Percentiles rank a stretch among this genome's conserved stretches.
Evolutionary conservation across 2,113 vertebrate species (phyloP).

Genomic region (Etheostoma spectabile): DNA sequence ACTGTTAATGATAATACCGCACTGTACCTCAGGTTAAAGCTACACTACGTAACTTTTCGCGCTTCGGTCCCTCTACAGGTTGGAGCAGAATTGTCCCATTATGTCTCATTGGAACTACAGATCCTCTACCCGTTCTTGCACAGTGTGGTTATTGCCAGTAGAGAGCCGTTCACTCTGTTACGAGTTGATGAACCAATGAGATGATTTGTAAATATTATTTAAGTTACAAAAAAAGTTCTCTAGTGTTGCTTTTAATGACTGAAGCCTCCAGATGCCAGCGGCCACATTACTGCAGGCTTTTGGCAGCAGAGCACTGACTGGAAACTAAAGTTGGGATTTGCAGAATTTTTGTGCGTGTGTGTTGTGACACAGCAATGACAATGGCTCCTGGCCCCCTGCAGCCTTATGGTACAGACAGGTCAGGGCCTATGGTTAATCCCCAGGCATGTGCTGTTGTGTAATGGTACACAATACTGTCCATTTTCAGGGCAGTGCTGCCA

Average conservation of each 20-base stretch:
- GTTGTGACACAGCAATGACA: constrained; percentile 68
- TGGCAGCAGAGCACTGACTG: background rate
- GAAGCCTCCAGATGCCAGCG: background rate
- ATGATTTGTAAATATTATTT: no score
- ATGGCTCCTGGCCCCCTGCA: constrained; percentile 67
- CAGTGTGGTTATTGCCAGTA: no score
- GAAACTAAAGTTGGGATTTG: constrained; percentile 42
- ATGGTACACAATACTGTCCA: constrained; percentile 75
- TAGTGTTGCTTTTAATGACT: background rate
- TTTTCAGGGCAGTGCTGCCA: constrained; percentile 76
- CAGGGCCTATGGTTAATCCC: constrained; percentile 74
- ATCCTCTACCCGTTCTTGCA: no score
- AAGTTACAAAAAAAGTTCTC: no score
- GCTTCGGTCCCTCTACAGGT: no score
- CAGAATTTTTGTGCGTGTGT: constrained; percentile 35
- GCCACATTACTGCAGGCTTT: background rate
- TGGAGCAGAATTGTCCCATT: no score
- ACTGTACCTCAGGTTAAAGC: background rate
- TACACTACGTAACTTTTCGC: no score
- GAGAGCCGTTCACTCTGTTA: no score
- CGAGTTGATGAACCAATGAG: no score
- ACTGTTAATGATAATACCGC: no score
- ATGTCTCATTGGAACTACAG: no score
- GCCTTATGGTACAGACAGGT: constrained; percentile 62
- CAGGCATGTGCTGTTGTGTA: constrained; percentile 75